Evolutionary conservation across 2,113 vertebrate genomes (phyloP), one percentile per base, ranked within the genome.

Genomic region (Oryzias curvinotus): DNA sequence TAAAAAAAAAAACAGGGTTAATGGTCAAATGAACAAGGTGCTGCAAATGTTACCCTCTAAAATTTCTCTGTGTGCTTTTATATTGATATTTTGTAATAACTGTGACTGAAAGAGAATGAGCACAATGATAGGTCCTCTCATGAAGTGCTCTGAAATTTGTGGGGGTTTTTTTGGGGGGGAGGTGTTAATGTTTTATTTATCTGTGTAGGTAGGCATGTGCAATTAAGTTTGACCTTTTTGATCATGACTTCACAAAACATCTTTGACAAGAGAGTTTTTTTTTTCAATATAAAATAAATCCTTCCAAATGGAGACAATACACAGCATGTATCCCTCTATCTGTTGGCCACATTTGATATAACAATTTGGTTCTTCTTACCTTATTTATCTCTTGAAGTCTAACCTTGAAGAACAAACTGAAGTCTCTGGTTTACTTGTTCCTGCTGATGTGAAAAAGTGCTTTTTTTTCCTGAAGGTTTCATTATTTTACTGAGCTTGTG

Each of bases 181-280:
- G 44, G 55, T 74, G 44, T 46, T 62, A 41, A 81, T 85, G 64
- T 89, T 85, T 85, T 85, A 88, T 89, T 87, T 81, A 89, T 88
- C 41, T 0, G 52, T 60, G 52, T 64, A 65, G 74, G 52, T 64
- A 65, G 74, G 41, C 55, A 23, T 23, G 59, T 62, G 78, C 8
- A 71, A 71, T 73, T 73, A 62, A 52, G 19, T 66, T 45, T 45
- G 64, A 71, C 61, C 43, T 56, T 72, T 57, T 62, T 54, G 61
- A 76, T 76, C 62, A 48, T 48, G 52, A 30, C 56, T 70, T 55
- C 60, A 41, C 63, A 51, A 14, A 16, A 45, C 41, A 50, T 59
- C 26, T 44, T 10, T 48, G 17, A 6, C 57, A 60, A 42, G 58
- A 68, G 55, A 62, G 28, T n/a, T n/a, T 23, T 23, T 64, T 73